phyloP scores from a whole-genome alignment of 2,797 vertebrate species.

The Semaprochilodus insignis region DNA sequence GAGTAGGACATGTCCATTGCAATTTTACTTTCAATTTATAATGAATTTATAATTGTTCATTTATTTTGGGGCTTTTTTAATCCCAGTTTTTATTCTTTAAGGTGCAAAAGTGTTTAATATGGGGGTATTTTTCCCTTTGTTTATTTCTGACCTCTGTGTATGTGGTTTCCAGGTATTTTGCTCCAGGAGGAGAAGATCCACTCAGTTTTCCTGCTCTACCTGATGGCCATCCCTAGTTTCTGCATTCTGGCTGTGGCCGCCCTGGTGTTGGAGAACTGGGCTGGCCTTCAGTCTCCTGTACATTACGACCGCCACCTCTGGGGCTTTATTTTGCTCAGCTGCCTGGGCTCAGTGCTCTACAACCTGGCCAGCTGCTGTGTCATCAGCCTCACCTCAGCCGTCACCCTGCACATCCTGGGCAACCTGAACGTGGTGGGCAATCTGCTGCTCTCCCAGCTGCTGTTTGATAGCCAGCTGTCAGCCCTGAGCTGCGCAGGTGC shows the following conservation, averaged over 20 bases:
- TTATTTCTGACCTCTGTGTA: conserved; percentile 3
- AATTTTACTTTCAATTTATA: no score
- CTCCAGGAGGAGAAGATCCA: conserved; percentile 94
- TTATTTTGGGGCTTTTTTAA: no score
- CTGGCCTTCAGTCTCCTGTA: conserved; percentile 78
- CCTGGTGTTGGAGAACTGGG: conserved; percentile 86
- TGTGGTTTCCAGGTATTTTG: conserved; percentile 83
- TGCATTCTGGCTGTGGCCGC: conserved; percentile 89
- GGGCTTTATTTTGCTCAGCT: conserved; percentile 93
- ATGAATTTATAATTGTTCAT: no score
- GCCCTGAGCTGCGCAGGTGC: conserved; percentile 89
- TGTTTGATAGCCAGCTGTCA: conserved; percentile 88
- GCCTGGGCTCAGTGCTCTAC: conserved; percentile 93
- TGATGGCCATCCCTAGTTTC: conserved; percentile 96
- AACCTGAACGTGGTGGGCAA: conserved; percentile 94
- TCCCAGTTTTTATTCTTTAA: no score
- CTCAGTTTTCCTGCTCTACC: conserved; percentile 89
- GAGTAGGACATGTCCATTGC: no score
- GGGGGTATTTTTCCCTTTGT: no score
- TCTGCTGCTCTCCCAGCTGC: conserved; percentile 88
- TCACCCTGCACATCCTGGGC: conserved; percentile 95
- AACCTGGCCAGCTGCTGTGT: conserved; percentile 95
- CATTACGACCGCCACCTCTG: conserved; percentile 85
- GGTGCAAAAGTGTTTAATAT: no score
- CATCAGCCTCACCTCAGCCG: conserved; percentile 93